Conservation (phyloP, 2,113 vertebrate species). For the Artemisiospiza belli region DNA sequence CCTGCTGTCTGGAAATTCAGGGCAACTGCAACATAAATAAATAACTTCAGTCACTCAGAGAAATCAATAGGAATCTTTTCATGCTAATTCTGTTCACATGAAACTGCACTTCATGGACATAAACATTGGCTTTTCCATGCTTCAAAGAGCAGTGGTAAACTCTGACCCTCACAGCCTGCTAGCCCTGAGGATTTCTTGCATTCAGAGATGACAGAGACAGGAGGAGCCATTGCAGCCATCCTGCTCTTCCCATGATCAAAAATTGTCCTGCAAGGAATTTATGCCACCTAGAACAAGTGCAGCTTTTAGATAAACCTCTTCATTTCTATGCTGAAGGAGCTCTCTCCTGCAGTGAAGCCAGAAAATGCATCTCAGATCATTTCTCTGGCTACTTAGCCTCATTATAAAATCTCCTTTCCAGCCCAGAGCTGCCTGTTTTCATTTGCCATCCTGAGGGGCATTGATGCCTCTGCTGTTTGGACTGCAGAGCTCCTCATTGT, state of each 20-base stretch:
- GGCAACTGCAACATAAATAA: slow-evolving; percentile 81
- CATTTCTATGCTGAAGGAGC: neutral
- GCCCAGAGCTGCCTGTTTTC: neutral
- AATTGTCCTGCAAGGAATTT: neutral
- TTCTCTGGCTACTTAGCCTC: neutral
- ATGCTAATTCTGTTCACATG: neutral
- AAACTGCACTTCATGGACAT: neutral
- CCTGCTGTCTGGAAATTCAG: slow-evolving; percentile 93
- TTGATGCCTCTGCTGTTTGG: neutral
- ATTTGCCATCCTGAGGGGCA: neutral
- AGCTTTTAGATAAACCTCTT: neutral
- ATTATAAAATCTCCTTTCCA: neutral
- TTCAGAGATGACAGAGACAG: neutral
- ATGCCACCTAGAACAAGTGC: neutral
- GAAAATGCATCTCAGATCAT: neutral
- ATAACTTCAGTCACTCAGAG: neutral
- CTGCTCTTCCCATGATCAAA: neutral
- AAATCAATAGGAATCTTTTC: neutral
- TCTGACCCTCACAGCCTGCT: neutral
- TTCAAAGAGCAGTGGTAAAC: neutral
- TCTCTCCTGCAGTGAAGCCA: neutral
- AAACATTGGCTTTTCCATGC: neutral
- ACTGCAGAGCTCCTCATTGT: neutral
- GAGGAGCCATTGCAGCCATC: neutral
- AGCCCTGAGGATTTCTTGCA: neutral